phyloP scores from a whole-genome alignment of 2,888 invertebrate species.

The Drosophila cognata region DNA sequence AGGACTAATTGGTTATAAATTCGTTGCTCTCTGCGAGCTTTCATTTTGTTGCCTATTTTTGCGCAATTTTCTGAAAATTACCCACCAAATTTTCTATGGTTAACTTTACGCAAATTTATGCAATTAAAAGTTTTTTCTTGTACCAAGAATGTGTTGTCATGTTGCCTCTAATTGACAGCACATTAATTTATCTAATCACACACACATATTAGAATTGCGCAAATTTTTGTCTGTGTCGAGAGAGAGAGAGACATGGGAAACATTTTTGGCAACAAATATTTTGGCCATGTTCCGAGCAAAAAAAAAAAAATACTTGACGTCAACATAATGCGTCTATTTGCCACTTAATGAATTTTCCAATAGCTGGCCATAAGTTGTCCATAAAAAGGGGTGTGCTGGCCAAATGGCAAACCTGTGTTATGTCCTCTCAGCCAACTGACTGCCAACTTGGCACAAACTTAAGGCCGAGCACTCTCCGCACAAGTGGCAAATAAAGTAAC shows the following conservation, averaged over 20 bases:
- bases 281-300: slow-evolving; percentile 26
- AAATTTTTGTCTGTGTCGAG: background rate
- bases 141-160: slow-evolving; percentile 19
- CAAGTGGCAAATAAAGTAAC: slow-evolving; percentile 72
- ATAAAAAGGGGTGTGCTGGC: slow-evolving; percentile 28
- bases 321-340: slow-evolving; percentile 73
- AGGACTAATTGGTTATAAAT: slow-evolving; percentile 57
- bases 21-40: slow-evolving; percentile 19
- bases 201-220: slow-evolving; percentile 17
- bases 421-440: slow-evolving; percentile 33
- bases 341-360: slow-evolving; percentile 73
- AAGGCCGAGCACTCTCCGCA: slow-evolving; percentile 18
- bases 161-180: slow-evolving; percentile 55
- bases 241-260: background rate
- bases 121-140: slow-evolving; percentile 60
- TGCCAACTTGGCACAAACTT: slow-evolving; percentile 61
- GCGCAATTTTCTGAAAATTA: slow-evolving; percentile 18
- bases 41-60: slow-evolving; percentile 11
- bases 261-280: slow-evolving; percentile 42
- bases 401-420: slow-evolving; percentile 75
- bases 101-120: slow-evolving; percentile 63
- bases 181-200: slow-evolving; percentile 38
- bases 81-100: slow-evolving; percentile 23
- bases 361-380: slow-evolving; percentile 33
- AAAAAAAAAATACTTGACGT: background rate